Conservation (phyloP, 1,140 invertebrate genomes). For the Brachionus asplanchnoidis region DNA sequence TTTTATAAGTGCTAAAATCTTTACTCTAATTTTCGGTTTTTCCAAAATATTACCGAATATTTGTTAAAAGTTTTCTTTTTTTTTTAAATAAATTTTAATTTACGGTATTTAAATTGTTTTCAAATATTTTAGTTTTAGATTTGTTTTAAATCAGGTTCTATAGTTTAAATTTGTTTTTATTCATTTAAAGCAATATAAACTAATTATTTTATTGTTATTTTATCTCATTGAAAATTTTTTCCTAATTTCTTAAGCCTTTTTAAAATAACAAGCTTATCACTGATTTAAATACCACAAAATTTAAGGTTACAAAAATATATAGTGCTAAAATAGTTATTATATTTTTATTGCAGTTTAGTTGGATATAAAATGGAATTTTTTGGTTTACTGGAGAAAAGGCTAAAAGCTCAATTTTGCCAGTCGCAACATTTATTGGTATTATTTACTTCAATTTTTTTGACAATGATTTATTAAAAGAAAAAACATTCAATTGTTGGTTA, state of each 20-base stretch:
- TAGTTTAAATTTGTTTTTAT: neutral
- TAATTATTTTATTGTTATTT: conserved; percentile 1
- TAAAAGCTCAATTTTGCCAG: neutral
- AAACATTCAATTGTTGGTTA: neutral
- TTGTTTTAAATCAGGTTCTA: neutral
- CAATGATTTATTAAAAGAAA: neutral
- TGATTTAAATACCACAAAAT: neutral
- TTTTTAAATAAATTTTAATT: neutral
- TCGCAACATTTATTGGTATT: neutral
- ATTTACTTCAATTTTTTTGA: neutral
- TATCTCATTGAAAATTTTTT: neutral
- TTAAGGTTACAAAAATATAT: neutral
- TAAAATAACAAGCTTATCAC: neutral
- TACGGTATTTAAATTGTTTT: neutral
- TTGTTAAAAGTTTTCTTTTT: neutral
- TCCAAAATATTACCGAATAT: neutral
- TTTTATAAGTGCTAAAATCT: neutral
- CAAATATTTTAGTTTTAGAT: neutral
- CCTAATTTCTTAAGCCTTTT: neutral
- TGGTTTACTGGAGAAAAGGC: neutral
- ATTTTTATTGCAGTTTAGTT: neutral
- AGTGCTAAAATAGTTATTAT: neutral
- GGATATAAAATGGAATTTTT: neutral
- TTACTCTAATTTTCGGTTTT: no score
- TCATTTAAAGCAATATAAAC: neutral